Evolutionary conservation across 2,888 invertebrate genomes (phyloP).

Genomic region (Leptinotarsa juncta): DNA sequence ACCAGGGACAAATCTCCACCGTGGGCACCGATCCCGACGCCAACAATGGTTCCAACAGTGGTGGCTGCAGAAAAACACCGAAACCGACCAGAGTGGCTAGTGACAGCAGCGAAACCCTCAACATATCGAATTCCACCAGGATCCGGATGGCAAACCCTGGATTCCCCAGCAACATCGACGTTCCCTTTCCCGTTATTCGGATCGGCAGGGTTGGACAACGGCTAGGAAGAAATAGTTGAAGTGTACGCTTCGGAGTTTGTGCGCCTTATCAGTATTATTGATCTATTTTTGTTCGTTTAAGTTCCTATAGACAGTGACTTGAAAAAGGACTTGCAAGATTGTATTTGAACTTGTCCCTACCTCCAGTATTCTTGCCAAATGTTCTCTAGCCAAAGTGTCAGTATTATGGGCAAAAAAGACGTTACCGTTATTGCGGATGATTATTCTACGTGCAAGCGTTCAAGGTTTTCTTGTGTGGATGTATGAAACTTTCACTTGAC

Average conservation of each 20-base stretch:
- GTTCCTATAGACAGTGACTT: background rate
- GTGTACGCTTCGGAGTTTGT: background rate
- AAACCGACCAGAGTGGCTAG: background rate
- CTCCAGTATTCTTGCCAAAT: background rate
- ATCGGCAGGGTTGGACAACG: constrained; percentile 7
- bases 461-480: too few species aligned
- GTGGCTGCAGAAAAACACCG: background rate
- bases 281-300: background rate
- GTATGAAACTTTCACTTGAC: too few species aligned
- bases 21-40: background rate
- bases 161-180: constrained; percentile 5
- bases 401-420: too few species aligned
- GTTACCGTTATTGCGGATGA: too few species aligned
- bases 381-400: too few species aligned
- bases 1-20: constrained; percentile 36
- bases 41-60: background rate
- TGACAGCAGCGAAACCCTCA: background rate
- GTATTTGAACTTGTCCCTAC: too few species aligned
- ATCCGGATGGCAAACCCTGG: constrained; percentile 5
- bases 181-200: background rate
- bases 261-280: background rate
- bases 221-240: background rate
- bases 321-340: too few species aligned
- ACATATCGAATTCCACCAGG: background rate
- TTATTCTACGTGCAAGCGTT: too few species aligned